Conservation (phyloP, 2,888 invertebrate genomes). For the Pilophorus perplexus region DNA sequence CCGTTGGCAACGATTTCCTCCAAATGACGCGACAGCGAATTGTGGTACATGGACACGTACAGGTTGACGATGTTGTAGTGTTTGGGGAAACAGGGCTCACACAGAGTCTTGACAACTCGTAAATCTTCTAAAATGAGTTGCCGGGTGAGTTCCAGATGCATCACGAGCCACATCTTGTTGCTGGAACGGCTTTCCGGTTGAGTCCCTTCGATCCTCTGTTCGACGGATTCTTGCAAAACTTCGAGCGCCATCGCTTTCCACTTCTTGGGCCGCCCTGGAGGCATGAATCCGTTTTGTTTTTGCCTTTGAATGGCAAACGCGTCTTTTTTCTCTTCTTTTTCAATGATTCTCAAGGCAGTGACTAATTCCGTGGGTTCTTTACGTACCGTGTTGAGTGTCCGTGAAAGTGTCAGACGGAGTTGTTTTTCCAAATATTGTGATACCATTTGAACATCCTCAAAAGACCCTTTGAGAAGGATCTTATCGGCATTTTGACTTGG, state of each 20-base stretch:
- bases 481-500: conserved; percentile 87
- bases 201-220: conserved; percentile 87
- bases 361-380: conserved; percentile 95
- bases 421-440: conserved; percentile 88
- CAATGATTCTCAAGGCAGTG: conserved; percentile 91
- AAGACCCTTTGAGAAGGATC: conserved; percentile 91
- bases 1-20: conserved; percentile 84
- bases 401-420: conserved; percentile 79
- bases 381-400: conserved; percentile 89
- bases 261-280: conserved; percentile 88
- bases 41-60: conserved; percentile 93
- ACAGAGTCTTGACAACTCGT: conserved; percentile 82
- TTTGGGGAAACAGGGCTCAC: conserved; percentile 93
- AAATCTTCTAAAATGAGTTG: conserved; percentile 87
- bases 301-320: conserved; percentile 68
- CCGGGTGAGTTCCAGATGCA: conserved; percentile 75
- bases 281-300: conserved; percentile 52
- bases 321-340: conserved; percentile 94
- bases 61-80: conserved; percentile 88
- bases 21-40: conserved; percentile 74
- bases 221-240: conserved; percentile 74
- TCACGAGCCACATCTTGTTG: conserved; percentile 93
- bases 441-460: conserved; percentile 89
- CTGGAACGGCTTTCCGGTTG: conserved; percentile 86
- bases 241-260: conserved; percentile 86